Percentiles rank a stretch among this genome's conserved stretches.
phyloP scores from a whole-genome alignment of 1,140 invertebrate species.

The Penaeus vannamei region DNA sequence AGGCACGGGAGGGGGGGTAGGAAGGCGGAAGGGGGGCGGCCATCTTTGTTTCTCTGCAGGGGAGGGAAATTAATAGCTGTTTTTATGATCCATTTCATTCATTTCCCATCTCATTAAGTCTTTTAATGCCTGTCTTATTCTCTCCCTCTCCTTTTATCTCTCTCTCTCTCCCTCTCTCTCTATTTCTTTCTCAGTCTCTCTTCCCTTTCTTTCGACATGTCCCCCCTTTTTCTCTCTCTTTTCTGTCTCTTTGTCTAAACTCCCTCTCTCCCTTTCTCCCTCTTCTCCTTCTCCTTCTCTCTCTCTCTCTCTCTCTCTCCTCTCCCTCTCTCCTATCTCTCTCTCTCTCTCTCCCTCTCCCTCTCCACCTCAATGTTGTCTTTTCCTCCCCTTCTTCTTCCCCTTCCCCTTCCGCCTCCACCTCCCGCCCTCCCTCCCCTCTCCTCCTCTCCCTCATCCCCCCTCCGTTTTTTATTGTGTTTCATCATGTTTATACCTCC shows the following conservation, averaged over 20 bases:
- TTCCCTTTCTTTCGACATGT: neutral
- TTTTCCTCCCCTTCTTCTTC: no score
- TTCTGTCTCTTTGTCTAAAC: neutral
- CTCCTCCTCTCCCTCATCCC: no score
- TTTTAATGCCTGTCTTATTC: conserved; percentile 9
- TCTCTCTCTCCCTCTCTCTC: neutral
- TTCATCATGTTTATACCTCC: no score
- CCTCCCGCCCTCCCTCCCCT: no score
- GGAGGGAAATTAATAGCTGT: conserved; percentile 20
- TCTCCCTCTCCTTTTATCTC: neutral
- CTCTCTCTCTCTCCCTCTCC: neutral
- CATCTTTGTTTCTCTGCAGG: no score
- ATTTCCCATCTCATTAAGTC: conserved; percentile 30
- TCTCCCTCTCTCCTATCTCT: neutral
- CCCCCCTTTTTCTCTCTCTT: neutral
- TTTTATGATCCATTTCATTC: conserved; percentile 36
- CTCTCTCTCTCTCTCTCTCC: neutral
- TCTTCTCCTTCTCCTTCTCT: neutral
- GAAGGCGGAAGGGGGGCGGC: neutral
- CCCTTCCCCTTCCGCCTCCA: no score
- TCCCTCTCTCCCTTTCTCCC: neutral
- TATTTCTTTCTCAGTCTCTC: neutral
- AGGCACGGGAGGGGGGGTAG: neutral
- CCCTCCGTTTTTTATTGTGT: no score
- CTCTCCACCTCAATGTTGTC: neutral